Base-by-base conservation (phyloP, 2,113 vertebrate species). In the Myiagra hebetior region DNA sequence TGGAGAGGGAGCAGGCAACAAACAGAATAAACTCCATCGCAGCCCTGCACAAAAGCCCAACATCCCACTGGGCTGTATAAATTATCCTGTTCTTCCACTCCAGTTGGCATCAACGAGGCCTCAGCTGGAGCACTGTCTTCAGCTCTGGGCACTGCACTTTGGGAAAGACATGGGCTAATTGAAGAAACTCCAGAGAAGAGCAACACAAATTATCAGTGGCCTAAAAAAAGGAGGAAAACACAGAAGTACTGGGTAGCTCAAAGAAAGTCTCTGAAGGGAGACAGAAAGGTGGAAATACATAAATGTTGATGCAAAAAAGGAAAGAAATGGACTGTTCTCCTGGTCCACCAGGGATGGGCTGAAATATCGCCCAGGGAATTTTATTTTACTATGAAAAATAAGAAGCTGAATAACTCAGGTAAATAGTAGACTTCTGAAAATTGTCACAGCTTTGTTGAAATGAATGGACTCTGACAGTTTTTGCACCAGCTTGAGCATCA, bases 41-140 rank as follows among this genome's bases (percentile, higher is more conserved):
- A 70, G 31, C 52, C n/a, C 30, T 2, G 2, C 56, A 92, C 27
- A 35, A 80, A 91, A 91, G 64, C 86, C 9, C 0, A 80, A 23
- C 73, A 93, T 80, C 76, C 80, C 84, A 87, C 42, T 93, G 86
- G 60, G 80, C 47, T 91, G 44, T 52, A 31, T 67, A 87, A 78
- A 89, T 93, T 68, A 80, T 73, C 39, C 14, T 89, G 76, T 75
- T 84, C 89, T 97, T 96, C 96, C 95, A 96, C 94, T 92, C 94
- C 62, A 95, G 86, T 91, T 95, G 96, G 91, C 94, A 94, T 89
- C 93, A 95, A 93, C 94, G 84, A 93, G 76, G 80, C 56, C 95
- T 95, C 96, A 97, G 96, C 96, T 97, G 96, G 95, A 95, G 86
- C 68, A 78, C 27, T 85, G 89, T 64, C 95, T 93, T 63, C 95